phyloP scores from a whole-genome alignment of 2,113 vertebrate genomes.

The Paracyprichromis sp. region DNA sequence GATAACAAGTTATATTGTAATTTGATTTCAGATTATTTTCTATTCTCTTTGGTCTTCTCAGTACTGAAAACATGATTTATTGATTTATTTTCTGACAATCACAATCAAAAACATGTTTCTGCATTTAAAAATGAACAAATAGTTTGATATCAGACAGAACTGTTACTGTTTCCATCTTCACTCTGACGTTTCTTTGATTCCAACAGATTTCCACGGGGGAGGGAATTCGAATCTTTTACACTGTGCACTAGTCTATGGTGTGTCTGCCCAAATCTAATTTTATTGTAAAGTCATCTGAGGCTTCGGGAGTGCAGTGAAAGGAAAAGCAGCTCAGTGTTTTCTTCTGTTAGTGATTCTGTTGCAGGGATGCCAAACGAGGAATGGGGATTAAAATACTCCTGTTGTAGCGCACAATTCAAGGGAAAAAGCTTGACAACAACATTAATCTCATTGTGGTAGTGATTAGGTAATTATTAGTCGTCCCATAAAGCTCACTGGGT shows the following conservation, averaged over 20 bases:
- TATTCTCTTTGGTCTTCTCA: accelerated
- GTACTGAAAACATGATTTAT: background rate
- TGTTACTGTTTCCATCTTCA: background rate
- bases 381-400: background rate
- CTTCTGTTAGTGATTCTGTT: too few species aligned
- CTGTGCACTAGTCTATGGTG: background rate
- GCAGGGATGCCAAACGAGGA: background rate
- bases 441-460: background rate
- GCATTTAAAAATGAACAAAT: background rate
- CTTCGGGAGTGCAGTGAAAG: background rate
- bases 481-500: background rate
- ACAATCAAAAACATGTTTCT: background rate
- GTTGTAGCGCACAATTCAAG: background rate
- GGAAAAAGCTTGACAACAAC: background rate
- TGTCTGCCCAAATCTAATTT: background rate
- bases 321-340: background rate
- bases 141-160: background rate
- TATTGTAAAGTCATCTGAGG: background rate
- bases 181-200: background rate
- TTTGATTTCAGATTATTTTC: background rate
- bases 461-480: background rate
- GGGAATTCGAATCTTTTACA: accelerated
- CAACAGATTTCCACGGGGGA: background rate
- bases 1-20: background rate
- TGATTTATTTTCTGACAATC: accelerated